Percentiles rank a stretch among this genome's conserved stretches.
phyloP scores from a whole-genome alignment of 2,113 vertebrate genomes.

The Coracopsis vasa region DNA sequence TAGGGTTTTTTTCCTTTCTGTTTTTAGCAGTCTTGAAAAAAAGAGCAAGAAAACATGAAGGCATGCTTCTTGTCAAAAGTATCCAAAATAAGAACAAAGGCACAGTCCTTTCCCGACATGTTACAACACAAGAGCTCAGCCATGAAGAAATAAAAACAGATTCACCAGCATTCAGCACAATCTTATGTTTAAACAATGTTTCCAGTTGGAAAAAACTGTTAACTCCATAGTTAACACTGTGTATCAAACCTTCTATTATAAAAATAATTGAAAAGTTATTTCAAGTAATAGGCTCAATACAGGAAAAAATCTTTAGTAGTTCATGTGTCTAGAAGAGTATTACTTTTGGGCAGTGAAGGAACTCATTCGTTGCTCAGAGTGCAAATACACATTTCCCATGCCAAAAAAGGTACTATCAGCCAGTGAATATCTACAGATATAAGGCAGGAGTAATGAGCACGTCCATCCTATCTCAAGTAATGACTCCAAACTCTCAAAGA shows the following conservation, averaged over 20 bases:
- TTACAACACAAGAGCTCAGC: not conserved
- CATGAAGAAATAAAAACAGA: not conserved
- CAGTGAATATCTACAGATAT: not conserved
- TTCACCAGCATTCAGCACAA: rapidly evolving
- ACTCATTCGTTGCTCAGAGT: not conserved
- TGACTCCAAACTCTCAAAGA: not conserved
- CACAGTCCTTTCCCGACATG: not conserved
- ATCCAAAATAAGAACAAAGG: not conserved
- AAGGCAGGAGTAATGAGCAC: not conserved
- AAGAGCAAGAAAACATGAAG: not conserved
- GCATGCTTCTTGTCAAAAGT: not conserved
- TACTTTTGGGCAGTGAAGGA: not conserved
- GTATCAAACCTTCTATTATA: not conserved
- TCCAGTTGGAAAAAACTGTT: not conserved
- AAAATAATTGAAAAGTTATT: not conserved
- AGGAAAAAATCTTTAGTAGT: not conserved
- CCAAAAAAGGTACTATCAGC: not conserved
- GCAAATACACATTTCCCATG: not conserved
- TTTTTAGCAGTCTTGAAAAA: not conserved
- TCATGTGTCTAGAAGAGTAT: not conserved
- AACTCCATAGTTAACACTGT: not conserved
- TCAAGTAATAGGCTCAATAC: not conserved
- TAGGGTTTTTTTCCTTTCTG: not conserved
- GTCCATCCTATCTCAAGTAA: not conserved
- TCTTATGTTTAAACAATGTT: not conserved